Base-by-base conservation (phyloP, 2,113 vertebrate genomes). In the Lagopus muta region DNA sequence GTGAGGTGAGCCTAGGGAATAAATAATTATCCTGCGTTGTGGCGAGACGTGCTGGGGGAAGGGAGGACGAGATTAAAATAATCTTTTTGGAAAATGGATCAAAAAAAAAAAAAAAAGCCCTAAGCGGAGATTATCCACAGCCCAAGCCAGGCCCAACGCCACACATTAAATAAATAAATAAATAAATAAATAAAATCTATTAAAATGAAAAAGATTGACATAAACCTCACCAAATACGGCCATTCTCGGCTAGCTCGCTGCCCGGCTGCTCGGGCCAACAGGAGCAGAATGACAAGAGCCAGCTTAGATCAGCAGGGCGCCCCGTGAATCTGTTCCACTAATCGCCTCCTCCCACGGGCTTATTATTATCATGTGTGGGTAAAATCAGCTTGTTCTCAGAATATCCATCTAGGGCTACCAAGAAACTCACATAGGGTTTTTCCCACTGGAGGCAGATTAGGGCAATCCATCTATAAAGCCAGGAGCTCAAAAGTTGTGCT, bases 41-140 rank as follows among this genome's bases (percentile, higher is more conserved):
- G 72, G 74, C 0, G 32, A 80, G 72, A 91, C 5, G 4, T 24
- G 1, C 43, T 66, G 93, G 93, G 91, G 94, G 91, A 71, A 58
- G 86, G 90, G 84, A 81, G 72, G 57, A 62, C 58, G 75, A 81
- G 94, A 96, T 96, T 96, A 95, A 83, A 77, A 83, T 96, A 97
- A 97, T 96, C 94, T 81, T 93, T 96, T 78, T 58, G 82, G 80
- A 94, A 95, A 90, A 92, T 89, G 94, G 94, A 97, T 97, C 87
- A 95, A 75, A 54, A 48, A 47, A 47, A 75, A 54, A 47, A 47
- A 47, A 47, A 47, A 96, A 96, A 80, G 22, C 92, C 91, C 55
- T 94, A 92, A 97, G 76, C 10, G 0, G 91, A 96, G 96, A 97
- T 97, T 94, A 97, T 94, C 94, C 78, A 67, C 88, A 83, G 28